phyloP scores from a whole-genome alignment of 2,797 vertebrate species.

The Hippopotamyrus pictus region DNA sequence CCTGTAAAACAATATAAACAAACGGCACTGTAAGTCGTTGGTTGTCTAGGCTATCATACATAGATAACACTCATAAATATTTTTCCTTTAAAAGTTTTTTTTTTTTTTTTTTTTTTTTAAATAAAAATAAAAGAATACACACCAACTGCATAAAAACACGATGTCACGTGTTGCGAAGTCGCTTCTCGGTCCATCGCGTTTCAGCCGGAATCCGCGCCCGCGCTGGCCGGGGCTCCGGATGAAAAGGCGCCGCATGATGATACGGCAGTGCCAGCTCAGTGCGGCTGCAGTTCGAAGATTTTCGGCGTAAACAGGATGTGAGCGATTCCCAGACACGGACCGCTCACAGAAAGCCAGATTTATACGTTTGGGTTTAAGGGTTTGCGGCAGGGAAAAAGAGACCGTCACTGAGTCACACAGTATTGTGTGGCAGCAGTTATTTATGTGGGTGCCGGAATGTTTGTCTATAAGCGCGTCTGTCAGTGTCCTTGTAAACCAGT shows the following conservation, averaged over 20 bases:
- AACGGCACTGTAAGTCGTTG: background rate
- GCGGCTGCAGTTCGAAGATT: conserved; percentile 62
- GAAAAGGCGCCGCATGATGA: conserved; percentile 44
- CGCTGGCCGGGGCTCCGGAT: conserved; percentile 19
- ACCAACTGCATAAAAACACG: background rate
- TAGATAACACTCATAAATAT: background rate
- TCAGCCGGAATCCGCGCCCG: background rate
- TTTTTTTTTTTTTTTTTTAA: no score
- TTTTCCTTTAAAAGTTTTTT: background rate
- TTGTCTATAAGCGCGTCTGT: conserved; percentile 20
- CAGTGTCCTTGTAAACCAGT: conserved; percentile 25
- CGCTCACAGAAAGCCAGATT: conserved; percentile 68
- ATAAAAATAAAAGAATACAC: background rate
- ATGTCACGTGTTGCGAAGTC: background rate
- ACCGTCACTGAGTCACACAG: conserved; percentile 59
- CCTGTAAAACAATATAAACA: background rate
- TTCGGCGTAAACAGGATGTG: conserved; percentile 75
- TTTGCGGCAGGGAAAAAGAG: conserved; percentile 54
- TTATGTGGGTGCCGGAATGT: conserved; percentile 25
- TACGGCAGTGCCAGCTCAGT: conserved; percentile 55
- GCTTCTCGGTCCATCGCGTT: background rate
- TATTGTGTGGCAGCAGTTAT: conserved; percentile 49
- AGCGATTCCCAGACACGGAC: conserved; percentile 71
- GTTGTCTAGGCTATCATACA: background rate
- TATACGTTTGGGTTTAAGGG: conserved; percentile 62